Evolutionary conservation across 2,888 invertebrate species (phyloP), one percentile per base, ranked within the genome.

Genomic region (Sturmia bella): DNA sequence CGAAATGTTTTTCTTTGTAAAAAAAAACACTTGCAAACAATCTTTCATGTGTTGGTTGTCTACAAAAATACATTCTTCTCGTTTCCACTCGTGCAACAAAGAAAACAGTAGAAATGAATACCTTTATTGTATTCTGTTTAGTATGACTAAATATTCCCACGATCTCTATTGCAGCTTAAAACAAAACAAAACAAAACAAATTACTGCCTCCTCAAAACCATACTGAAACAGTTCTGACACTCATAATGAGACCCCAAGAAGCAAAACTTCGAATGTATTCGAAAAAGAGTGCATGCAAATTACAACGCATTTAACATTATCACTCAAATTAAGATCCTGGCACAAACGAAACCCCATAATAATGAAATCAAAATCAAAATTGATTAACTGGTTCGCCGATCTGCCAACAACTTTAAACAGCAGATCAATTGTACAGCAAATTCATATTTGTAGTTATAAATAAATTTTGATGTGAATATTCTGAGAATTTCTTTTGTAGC

Each of bases 191-290:
- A n/a, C n/a, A n/a, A n/a, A n/a, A n/a, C n/a, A n/a, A n/a, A 61
- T 61, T 52, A 52, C 15, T 27, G 32, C 9, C 1, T 59, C 52
- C 68, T 61, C 43, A 43, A 54, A 61, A 2, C 13, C 54, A 80
- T 45, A 69, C 52, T 41, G 39, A 50, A 50, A 54, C 56, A 69
- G 74, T n/a, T n/a, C 41, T 64, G 27, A 73, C 73, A 82, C 50
- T 75, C n/a, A 77, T 82, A 77, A 77, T 74, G 64, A 74, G 77
- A n/a, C 77, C 54, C 41, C 69, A 78, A 78, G 81, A 64, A 69
- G 52, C 52, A 74, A 32, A 77, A 69, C 6, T 2, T 7, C 7
- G 1, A n/a, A 6, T 54, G 11, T 5, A 7, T 32, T 41, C 41
- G 19, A n/a, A 15, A 50, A 52, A 32, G 52, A 43, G 2, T 56